Percentiles rank a stretch among this genome's conserved stretches.
These are phyloP conservation scores for Phalacrocorax carbo DNA, from an alignment of 2,113 vertebrate genomes.

Conservation along the genomic window DNA sequence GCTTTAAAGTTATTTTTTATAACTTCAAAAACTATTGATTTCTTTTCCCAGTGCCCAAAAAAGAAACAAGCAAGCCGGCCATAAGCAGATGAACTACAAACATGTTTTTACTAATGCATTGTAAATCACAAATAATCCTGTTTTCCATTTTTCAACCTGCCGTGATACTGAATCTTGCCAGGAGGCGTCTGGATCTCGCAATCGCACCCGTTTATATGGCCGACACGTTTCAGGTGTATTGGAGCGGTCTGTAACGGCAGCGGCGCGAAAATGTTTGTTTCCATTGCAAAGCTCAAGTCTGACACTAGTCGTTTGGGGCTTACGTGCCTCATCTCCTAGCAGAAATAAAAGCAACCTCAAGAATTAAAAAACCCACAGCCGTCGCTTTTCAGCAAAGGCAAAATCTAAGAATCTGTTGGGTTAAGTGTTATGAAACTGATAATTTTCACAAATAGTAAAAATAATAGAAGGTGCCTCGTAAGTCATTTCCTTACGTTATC, in stretches of 20 bases:
- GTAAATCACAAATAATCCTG: background rate
- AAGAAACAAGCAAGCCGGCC: background rate
- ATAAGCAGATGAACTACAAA: background rate
- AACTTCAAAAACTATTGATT: conserved; percentile 9
- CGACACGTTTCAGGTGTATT: background rate
- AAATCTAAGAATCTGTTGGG: background rate
- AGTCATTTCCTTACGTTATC: too few species aligned
- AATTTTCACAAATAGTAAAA: background rate
- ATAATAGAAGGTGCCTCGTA: background rate
- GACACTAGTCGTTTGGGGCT: background rate
- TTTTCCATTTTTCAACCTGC: background rate
- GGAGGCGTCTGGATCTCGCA: background rate
- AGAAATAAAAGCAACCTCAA: background rate
- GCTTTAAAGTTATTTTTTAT: conserved; percentile 5
- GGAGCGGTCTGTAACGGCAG: background rate
- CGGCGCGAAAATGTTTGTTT: background rate
- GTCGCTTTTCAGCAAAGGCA: background rate
- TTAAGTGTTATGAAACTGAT: background rate
- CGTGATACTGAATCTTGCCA: background rate
- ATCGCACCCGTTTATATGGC: background rate
- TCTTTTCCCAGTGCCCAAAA: background rate
- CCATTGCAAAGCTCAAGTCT: background rate
- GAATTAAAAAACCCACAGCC: background rate
- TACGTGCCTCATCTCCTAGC: background rate
- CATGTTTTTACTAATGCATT: background rate